Base-by-base conservation (phyloP, 2,888 invertebrate species). In the Macrophya alboannulata region DNA sequence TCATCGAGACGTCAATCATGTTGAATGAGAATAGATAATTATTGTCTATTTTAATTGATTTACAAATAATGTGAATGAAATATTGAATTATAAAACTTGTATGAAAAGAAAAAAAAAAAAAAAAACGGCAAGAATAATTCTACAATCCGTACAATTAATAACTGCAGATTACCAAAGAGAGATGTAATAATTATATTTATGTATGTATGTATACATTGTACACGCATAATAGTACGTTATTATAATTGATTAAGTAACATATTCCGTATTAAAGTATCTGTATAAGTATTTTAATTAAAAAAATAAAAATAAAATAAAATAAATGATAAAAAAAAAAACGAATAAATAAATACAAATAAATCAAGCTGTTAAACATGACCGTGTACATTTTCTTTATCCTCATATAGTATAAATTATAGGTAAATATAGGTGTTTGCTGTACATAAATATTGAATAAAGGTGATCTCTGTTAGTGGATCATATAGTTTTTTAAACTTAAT, bases 141-240 rank as follows among this genome's bases (percentile, higher is more conserved):
- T 62, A 25, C 62, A 21, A 21, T 31, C 62, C 25, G 25, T 62
- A 62, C 62, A 62, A 62, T 12, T 62, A 62, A 62, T 62, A 25
- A 31, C 25, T 62, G 62, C n/a, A n/a, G n/a, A 12, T 62, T 62
- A 62, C 62, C 62, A 62, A 62, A 62, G 62, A 62, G 25, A 62
- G 25, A 62, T 25, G 8, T 62, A 62, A 62, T 25, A 25, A 62
- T 62, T 21, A 21, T 9, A 21, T 8, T 62, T 62, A 62, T 10
- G 10, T 10, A 62, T 25, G 48, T n/a, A 21, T 10, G n/a, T 6
- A 25, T 21, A 62, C 0, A 21, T 31, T 59, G 59, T 21, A 10
- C 31, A 62, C 62, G 31, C 43, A n/a, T 51, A 48, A 48, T 48
- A 48, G 4, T 15, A 17, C 51, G 51, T 51, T 51, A 6, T 51